Evolutionary conservation across 2,888 invertebrate species (phyloP).

Genomic region (Chrysolina americana): DNA sequence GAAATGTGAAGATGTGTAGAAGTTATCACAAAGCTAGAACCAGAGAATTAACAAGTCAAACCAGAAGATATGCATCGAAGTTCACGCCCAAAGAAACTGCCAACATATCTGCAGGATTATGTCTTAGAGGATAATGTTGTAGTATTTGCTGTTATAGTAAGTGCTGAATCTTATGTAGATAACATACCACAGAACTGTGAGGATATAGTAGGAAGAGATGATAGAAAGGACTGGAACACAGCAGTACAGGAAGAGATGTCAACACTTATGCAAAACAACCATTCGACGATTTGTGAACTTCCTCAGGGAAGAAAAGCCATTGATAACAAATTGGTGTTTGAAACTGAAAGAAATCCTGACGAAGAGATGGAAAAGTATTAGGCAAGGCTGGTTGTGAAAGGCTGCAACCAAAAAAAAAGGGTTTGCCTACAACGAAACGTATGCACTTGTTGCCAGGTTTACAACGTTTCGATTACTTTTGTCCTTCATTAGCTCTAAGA

Average conservation of each 20-base stretch:
- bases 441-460: conserved; percentile 24
- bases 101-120: conserved; percentile 2
- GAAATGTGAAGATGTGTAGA: neutral
- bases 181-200: neutral
- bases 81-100: conserved; percentile 9
- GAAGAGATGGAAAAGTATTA: conserved; percentile 17
- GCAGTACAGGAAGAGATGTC: conserved; percentile 25
- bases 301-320: neutral
- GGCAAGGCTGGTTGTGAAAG: conserved; percentile 4
- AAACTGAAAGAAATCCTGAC: conserved; percentile 15
- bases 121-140: conserved; percentile 17
- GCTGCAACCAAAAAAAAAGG: conserved; percentile 8
- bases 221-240: conserved; percentile 14
- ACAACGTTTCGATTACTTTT: conserved; percentile 16
- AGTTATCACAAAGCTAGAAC: too few relatives aligned
- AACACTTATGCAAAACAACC: conserved; percentile 8
- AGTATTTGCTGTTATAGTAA: too few relatives aligned
- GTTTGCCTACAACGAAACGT: conserved; percentile 26
- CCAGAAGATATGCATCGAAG: conserved; percentile 4
- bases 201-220: conserved; percentile 5
- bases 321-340: conserved; percentile 18
- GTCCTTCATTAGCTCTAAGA: too few relatives aligned
- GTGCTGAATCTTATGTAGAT: too few relatives aligned
- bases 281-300: conserved; percentile 18
- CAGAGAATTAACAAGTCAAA: too few relatives aligned